phyloP scores from a whole-genome alignment of 2,113 vertebrate species.

The Pipa parva region DNA sequence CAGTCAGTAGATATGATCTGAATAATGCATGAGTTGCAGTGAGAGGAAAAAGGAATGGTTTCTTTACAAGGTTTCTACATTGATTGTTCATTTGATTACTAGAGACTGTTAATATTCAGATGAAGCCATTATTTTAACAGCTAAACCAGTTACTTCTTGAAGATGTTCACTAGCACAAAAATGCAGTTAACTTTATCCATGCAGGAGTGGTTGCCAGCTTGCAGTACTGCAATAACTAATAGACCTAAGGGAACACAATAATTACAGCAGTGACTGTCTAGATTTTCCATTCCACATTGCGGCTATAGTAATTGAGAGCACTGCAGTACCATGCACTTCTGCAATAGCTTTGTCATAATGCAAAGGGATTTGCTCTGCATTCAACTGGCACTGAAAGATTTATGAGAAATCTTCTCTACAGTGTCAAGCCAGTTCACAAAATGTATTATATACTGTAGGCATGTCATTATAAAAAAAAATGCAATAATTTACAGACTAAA shows the following conservation, averaged over 20 bases:
- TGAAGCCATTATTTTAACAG: background rate
- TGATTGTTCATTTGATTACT: conserved; percentile 9
- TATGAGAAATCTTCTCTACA: background rate
- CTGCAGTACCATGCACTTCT: conserved; percentile 25
- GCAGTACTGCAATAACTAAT: no score
- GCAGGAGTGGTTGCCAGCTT: background rate
- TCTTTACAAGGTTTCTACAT: conserved; percentile 1
- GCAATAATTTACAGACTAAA: no score
- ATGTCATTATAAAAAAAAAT: no score
- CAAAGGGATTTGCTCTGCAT: conserved; percentile 4
- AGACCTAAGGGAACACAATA: no score
- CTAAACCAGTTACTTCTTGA: background rate
- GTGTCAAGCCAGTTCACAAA: background rate
- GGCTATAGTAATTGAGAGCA: conserved; percentile 14
- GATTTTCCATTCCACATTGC: background rate
- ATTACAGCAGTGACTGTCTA: no score
- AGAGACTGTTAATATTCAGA: background rate
- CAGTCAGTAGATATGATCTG: conserved; percentile 17
- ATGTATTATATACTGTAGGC: background rate
- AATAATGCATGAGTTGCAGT: conserved; percentile 39
- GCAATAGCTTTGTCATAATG: conserved; percentile 15
- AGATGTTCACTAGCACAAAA: background rate
- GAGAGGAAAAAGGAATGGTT: conserved; percentile 1
- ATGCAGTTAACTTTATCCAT: background rate
- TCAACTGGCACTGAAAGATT: background rate